Conservation (phyloP, 1,140 invertebrate species). For the Coenobita brevimanus region DNA sequence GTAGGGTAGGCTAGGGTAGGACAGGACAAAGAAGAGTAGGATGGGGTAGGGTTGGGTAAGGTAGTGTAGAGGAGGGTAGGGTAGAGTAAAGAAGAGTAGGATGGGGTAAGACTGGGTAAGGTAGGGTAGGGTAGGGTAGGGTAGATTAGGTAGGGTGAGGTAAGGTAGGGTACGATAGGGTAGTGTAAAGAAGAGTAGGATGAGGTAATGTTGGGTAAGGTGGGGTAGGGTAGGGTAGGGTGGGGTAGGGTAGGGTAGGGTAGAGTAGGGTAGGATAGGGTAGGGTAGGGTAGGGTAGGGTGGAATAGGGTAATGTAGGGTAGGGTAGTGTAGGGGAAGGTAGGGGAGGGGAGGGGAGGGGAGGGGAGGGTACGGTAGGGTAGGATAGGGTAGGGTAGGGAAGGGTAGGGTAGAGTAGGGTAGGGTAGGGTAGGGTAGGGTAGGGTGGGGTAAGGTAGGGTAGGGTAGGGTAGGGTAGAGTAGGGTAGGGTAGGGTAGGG, state of each 20-base stretch:
- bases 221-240: background rate
- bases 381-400: too few relatives aligned
- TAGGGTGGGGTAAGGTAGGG: too few relatives aligned
- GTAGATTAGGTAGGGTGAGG: background rate
- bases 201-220: background rate
- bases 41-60: background rate
- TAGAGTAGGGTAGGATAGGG: background rate
- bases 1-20: background rate
- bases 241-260: constrained; percentile 7
- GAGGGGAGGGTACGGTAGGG: too few relatives aligned
- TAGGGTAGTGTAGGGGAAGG: background rate
- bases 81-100: background rate
- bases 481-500: background rate
- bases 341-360: background rate
- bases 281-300: constrained; percentile 1
- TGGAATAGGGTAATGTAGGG: background rate
- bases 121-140: background rate
- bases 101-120: background rate
- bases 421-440: too few relatives aligned
- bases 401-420: too few relatives aligned
- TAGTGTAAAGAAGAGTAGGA: background rate
- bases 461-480: background rate
- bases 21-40: too few relatives aligned
- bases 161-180: background rate
- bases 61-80: background rate